Evolutionary conservation across 2,797 vertebrate genomes (phyloP), one percentile per base, ranked within the genome.

Genomic region (Etheostoma perlongum): DNA sequence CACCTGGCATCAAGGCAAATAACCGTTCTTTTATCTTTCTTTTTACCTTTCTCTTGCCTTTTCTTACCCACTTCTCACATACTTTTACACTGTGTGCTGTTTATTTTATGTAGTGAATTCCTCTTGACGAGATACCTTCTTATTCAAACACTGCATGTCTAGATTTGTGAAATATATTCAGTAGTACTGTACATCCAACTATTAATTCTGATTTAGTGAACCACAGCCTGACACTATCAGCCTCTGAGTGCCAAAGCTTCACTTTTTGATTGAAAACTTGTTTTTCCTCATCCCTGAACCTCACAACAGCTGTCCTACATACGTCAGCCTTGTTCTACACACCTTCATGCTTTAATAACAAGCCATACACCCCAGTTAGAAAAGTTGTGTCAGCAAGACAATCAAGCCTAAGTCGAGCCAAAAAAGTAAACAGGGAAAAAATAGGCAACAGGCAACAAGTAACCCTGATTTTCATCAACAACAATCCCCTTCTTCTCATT

Each of bases 401-500:
- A 46, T 72, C 12, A 54, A 68, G 67, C 44, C 61, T 23, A 14
- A 40, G 40, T 72, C 16, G 23, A 74, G 64, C 61, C 63, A 59
- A 76, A 54, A 61, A 23, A 59, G 52, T 33, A 67, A 85, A 83
- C 30, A 52, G 63, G 23, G 19, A 66, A 21, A 70, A 62, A 67
- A 72, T 63, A 81, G 68, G 74, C 73, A 61, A 59, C 64, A 83
- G 63, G 68, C 49, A 66, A 87, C 53, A 36, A 53, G 55, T 62
- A 69, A 84, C 77, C 76, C 82, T 83, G 83, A 85, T 82, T 78
- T 79, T 83, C 67, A 80, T 61, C 54, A 62, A 82, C 85, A 85
- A 79, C 67, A 57, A 25, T 19, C 47, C n/a, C 19, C 19, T 54
- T 65, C 25, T 49, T 27, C n/a, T 67, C 52, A 27, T 62, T 64